Evolutionary conservation across 2,113 vertebrate genomes (phyloP), one percentile per base, ranked within the genome.

Genomic region (Genyomyrus donnyi): DNA sequence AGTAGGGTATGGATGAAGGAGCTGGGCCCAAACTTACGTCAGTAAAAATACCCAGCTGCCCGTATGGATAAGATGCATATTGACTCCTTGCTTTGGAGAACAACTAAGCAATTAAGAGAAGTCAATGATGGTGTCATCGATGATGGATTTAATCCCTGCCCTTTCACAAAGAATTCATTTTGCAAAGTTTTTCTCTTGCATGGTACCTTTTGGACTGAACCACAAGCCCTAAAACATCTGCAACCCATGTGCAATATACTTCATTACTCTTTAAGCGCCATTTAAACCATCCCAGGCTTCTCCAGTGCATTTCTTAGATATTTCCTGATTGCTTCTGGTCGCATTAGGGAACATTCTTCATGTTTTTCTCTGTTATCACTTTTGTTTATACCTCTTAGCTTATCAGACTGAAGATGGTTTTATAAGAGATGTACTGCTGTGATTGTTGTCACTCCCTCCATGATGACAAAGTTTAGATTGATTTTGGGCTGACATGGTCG

Each of bases 251-350:
- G 19, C 66, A 58, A 74, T 62, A 45, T 90, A 50, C 35, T 88
- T 88, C 87, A 88, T 90, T 90, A 90, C 77, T 87, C 62, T 90
- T 90, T 84, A 90, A 90, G 50, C 7, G 24, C 50, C 15, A 49
- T 88, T 90, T 84, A 87, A 90, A 90, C 84, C 89, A 11, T 31
- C 21, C 48, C 11, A 27, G 86, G 49, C 52, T 56, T 27, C 70
- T 70, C 70, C 52, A 6, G 31, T 52, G 66, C 90, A 84, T 90
- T 56, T 83, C 80, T 88, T 10, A 39, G 48, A 83, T 89, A 31
- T 89, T 91, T 31, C 35, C 39, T 84, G 58, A 53, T 56, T 90
- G 49, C 10, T 74, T 3, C n/a, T 45, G 66, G 90, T 90, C 62
- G 5, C 88, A 58, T 42, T 70, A 48, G 49, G 53, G 80, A 90